Evolutionary conservation across 2,113 vertebrate species (phyloP), one percentile per base, ranked within the genome.

Genomic region (Beaufortia kweichowensis): DNA sequence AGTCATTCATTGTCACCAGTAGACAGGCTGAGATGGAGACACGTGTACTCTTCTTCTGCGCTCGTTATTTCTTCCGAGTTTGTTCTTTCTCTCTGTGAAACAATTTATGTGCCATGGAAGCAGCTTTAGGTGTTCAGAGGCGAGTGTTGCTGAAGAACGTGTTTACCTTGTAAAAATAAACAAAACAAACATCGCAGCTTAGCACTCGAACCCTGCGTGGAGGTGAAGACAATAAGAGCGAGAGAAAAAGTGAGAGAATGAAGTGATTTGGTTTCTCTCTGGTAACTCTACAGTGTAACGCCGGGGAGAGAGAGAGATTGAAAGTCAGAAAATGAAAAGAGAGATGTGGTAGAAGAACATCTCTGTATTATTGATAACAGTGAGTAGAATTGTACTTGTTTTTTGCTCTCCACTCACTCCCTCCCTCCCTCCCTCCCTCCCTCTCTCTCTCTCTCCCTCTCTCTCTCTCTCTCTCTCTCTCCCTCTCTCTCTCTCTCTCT

Each of bases 361-460:
- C 64, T 55, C 56, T 75, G 72, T 50, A 29, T 73, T 59, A 79
- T 73, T 67, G 72, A 75, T 66, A 75, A 65, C 41, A 10, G 10
- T 28, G 78, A 65, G 56, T 56, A 64, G 55, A 63, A 33, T 61
- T 46, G 17, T 46, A 7, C 70, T 46, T 59, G 68, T 71, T 59
- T 71, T 72, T 35, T 50, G 6, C 33, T 70, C 31, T 28, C 29
- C n/a, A 11, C 14, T 14, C 43, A 5, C 43, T 12, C 15, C 6
- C 48, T 9, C 48, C 41, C 14, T 12, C n/a, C n/a, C n/a, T n/a
- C n/a, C n/a, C n/a, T n/a, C n/a, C n/a, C n/a, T n/a, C n/a, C n/a
- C n/a, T n/a, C n/a, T n/a, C n/a, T n/a, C n/a, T n/a, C n/a, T n/a
- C n/a, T n/a, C n/a, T n/a, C n/a, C n/a, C n/a, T n/a, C n/a, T n/a